phyloP scores from a whole-genome alignment of 1,140 invertebrate species.

The Dinoponera quadriceps region DNA sequence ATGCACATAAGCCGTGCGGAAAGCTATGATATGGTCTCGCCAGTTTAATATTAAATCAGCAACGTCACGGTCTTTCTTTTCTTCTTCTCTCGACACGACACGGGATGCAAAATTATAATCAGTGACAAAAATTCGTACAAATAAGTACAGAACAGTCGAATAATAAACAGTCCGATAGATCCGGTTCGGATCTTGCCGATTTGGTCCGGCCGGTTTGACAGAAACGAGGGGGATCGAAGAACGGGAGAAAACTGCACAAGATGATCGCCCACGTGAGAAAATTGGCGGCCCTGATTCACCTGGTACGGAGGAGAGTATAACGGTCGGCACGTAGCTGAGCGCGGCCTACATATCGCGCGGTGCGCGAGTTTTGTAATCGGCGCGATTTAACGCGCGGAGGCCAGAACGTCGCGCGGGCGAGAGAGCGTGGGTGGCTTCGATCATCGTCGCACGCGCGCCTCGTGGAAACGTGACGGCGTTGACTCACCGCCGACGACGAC shows the following conservation, averaged over 20 bases:
- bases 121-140: too few species aligned
- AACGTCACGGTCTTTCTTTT: too few species aligned
- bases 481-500: conserved; percentile 62
- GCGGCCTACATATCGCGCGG: conserved; percentile 45
- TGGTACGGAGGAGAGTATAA: conserved; percentile 9
- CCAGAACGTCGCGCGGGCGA: conserved; percentile 12
- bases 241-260: conserved; percentile 21
- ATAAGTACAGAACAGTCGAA: too few species aligned
- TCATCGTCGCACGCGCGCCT: conserved; percentile 49
- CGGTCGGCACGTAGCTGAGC: conserved; percentile 22
- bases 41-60: too few species aligned
- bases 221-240: neutral
- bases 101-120: too few species aligned
- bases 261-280: conserved; percentile 30
- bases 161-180: too few species aligned
- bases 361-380: conserved; percentile 39
- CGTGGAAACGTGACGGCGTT: conserved; percentile 56
- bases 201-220: too few species aligned
- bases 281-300: conserved; percentile 31
- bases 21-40: too few species aligned
- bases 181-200: too few species aligned
- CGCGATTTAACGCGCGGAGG: conserved; percentile 48
- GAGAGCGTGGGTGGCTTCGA: conserved; percentile 61
- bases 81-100: too few species aligned
- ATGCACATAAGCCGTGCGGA: too few species aligned